phyloP scores from a whole-genome alignment of 2,888 invertebrate genomes.

The Neria commutata region DNA sequence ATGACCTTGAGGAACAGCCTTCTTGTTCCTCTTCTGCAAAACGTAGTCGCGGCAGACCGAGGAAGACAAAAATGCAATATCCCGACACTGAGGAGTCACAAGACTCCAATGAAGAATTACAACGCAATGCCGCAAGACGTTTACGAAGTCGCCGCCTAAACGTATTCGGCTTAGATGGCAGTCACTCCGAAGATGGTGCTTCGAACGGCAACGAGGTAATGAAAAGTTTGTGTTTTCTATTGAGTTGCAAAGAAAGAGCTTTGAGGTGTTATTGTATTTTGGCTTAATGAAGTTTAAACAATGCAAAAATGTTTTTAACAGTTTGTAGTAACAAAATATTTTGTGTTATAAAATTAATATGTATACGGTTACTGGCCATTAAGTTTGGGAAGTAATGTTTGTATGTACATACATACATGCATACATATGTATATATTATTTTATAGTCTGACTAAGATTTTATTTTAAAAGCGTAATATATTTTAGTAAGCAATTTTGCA shows the following conservation, averaged over 20 bases:
- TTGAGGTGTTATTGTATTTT: background rate
- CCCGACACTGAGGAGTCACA: background rate
- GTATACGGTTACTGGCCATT: no score
- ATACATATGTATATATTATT: no score
- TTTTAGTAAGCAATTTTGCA: no score
- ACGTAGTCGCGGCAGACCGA: conserved; percentile 11
- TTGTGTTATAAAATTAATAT: no score
- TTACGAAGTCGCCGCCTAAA: conserved; percentile 34
- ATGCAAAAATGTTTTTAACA: no score
- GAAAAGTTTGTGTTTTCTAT: conserved; percentile 16
- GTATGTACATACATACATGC: no score
- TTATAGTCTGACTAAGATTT: no score
- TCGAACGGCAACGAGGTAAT: conserved; percentile 59
- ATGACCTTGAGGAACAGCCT: conserved; percentile 39
- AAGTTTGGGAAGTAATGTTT: no score
- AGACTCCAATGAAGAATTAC: conserved; percentile 27
- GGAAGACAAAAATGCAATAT: no score
- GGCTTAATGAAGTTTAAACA: no score
- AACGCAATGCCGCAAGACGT: conserved; percentile 34
- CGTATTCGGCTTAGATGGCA: conserved; percentile 25
- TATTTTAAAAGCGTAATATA: no score
- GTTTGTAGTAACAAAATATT: no score
- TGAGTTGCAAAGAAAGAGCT: background rate
- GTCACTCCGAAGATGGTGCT: conserved; percentile 36
- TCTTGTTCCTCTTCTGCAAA: conserved; percentile 36